Evolutionary conservation across 2,113 vertebrate genomes (phyloP).

Genomic region (Sterna hirundo): DNA sequence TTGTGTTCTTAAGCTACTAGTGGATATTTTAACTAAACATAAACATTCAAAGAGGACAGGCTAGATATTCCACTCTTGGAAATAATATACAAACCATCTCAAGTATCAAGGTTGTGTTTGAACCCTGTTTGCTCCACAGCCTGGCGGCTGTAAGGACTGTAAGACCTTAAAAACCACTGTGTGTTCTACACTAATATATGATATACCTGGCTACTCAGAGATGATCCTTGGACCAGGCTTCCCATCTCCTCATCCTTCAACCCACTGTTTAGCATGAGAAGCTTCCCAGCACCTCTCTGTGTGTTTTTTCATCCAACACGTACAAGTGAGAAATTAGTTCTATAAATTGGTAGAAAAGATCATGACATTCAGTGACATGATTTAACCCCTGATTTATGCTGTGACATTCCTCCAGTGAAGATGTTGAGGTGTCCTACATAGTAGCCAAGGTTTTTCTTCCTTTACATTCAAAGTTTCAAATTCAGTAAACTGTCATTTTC

Average conservation of each 20-base stretch:
- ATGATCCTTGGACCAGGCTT: neutral
- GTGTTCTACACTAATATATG: neutral
- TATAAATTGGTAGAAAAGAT: neutral
- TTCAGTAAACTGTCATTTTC: neutral
- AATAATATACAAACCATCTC: neutral
- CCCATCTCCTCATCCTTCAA: neutral
- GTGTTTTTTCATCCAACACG: neutral
- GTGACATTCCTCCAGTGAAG: neutral
- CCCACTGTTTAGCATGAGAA: neutral
- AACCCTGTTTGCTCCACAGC: neutral
- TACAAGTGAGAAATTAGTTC: neutral
- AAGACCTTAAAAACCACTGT: neutral
- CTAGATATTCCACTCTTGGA: neutral
- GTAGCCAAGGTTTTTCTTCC: neutral
- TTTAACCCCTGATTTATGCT: accelerated
- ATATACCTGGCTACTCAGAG: neutral
- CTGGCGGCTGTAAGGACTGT: neutral
- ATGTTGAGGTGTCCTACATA: neutral
- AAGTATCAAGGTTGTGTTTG: neutral
- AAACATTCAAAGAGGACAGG: neutral
- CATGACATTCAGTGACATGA: neutral
- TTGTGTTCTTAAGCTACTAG: neutral
- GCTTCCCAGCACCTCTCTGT: neutral
- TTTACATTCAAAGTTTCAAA: neutral
- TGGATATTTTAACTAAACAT: neutral